Percentiles rank a stretch among this genome's conserved stretches.
Conservation (phyloP, 1,140 invertebrate species). For the Polypedilum vanderplanki region DNA sequence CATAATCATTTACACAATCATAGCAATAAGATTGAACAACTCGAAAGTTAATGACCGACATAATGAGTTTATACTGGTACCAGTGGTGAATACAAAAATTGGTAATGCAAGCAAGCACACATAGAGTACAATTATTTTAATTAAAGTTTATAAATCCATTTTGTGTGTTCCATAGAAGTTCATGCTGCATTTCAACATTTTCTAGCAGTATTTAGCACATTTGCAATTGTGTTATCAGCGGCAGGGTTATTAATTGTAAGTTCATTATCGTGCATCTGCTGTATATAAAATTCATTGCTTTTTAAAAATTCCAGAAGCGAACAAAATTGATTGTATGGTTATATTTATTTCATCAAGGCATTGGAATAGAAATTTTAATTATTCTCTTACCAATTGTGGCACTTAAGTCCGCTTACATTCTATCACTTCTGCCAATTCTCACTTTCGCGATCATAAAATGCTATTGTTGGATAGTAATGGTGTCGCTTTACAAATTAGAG, state of each 20-base stretch:
- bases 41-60: neutral
- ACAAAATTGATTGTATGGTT: neutral
- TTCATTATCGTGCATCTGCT: neutral
- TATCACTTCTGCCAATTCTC: neutral
- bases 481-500: neutral
- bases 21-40: neutral
- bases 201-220: neutral
- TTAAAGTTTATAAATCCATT: neutral
- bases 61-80: neutral
- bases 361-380: slow-evolving; percentile 19
- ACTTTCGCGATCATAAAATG: neutral
- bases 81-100: neutral
- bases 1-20: neutral
- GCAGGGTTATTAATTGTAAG: neutral
- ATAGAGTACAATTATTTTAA: neutral
- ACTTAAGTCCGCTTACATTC: neutral
- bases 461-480: slow-evolving; percentile 3
- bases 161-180: neutral
- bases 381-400: neutral
- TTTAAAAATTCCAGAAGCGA: neutral
- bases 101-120: neutral
- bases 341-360: neutral
- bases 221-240: neutral
- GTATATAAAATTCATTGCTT: neutral
- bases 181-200: neutral